phyloP scores from a whole-genome alignment of 2,797 vertebrate genomes.

The Apogon talboti region DNA sequence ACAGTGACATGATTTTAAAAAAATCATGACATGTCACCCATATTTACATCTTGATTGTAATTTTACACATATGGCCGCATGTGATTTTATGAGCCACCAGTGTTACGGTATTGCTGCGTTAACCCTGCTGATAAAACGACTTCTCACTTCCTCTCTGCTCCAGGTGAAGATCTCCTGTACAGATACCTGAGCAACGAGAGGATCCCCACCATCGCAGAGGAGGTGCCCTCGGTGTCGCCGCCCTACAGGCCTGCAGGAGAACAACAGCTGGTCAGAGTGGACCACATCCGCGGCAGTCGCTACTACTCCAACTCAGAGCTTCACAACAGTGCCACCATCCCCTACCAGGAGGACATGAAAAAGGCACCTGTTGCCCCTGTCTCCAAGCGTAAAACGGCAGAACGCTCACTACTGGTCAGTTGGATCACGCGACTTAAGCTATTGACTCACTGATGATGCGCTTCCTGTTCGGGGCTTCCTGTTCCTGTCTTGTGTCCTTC shows the following conservation, averaged over 20 bases:
- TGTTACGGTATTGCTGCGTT: background rate
- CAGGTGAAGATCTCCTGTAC: slow-evolving; percentile 91
- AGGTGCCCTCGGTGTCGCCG: slow-evolving; percentile 75
- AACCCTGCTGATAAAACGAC: background rate
- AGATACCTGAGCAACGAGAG: slow-evolving; percentile 94
- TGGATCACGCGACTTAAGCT: slow-evolving; percentile 94
- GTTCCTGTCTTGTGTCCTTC: slow-evolving; percentile 77
- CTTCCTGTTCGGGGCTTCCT: slow-evolving; percentile 69
- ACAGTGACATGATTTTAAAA: background rate
- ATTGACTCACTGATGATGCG: slow-evolving; percentile 91
- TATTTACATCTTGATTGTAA: too few relatives aligned
- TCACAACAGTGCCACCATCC: slow-evolving; percentile 93
- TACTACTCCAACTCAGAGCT: slow-evolving; percentile 89
- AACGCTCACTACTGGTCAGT: slow-evolving; percentile 92
- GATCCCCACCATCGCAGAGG: slow-evolving; percentile 92
- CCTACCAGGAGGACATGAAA: slow-evolving; percentile 90
- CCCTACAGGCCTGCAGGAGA: slow-evolving; percentile 84
- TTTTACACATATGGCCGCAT: too few relatives aligned
- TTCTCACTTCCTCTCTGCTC: background rate
- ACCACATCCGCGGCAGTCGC: slow-evolving; percentile 89
- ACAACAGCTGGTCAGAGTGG: slow-evolving; percentile 86
- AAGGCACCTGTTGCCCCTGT: slow-evolving; percentile 78
- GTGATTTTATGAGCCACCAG: too few relatives aligned
- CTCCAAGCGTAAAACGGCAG: slow-evolving; percentile 86
- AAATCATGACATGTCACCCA: too few relatives aligned